Percentiles rank a stretch among this genome's conserved stretches.
Evolutionary conservation across 2,797 vertebrate species (phyloP).

Genomic region (Myotis vivesi): DNA sequence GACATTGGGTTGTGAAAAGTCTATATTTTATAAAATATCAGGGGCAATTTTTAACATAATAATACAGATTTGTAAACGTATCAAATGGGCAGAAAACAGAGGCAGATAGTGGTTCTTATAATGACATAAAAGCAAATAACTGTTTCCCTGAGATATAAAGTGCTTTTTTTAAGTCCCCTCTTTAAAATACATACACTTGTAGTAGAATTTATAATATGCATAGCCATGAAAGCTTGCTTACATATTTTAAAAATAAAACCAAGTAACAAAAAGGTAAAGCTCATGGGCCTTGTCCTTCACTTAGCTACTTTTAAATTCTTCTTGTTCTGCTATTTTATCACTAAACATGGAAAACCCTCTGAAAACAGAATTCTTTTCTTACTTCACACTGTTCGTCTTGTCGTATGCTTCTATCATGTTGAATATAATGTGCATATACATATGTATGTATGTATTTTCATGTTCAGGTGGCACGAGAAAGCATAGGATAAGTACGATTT

Average conservation of each 20-base stretch:
- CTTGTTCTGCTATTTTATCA: not conserved
- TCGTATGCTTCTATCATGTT: not conserved
- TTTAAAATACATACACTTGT: not conserved
- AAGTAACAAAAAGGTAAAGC: not conserved
- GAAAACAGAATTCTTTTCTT: not conserved
- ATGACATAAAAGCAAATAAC: not conserved
- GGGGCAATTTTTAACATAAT: not conserved
- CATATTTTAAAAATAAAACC: not conserved
- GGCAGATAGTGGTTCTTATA: not conserved
- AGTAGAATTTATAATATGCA: not conserved
- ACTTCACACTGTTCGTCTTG: not conserved
- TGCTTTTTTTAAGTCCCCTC: not conserved
- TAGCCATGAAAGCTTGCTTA: not conserved
- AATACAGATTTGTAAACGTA: not conserved
- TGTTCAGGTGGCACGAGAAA: not conserved
- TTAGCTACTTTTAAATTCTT: not conserved
- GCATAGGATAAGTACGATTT: not conserved
- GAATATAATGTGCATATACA: not conserved
- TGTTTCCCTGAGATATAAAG: not conserved
- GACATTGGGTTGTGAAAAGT: slow-evolving; percentile 12
- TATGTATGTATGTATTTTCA: not conserved
- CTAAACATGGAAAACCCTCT: not conserved
- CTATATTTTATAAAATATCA: not conserved
- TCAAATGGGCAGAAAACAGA: not conserved
- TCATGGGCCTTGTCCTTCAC: not conserved